phyloP scores from a whole-genome alignment of 2,113 vertebrate species.

The Clarias magur region DNA sequence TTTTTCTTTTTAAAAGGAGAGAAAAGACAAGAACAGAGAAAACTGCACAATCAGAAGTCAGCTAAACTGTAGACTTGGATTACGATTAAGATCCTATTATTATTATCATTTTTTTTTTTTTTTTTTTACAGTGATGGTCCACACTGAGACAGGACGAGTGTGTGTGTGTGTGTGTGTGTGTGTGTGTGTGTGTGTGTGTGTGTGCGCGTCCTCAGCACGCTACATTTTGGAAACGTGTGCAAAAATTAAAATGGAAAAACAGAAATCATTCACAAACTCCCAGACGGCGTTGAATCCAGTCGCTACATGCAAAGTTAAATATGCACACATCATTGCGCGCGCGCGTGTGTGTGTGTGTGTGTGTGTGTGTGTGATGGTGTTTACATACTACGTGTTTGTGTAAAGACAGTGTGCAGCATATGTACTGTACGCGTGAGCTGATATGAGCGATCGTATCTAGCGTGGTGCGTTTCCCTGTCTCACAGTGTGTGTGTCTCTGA shows the following conservation, averaged over 20 bases:
- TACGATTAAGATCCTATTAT: constrained; percentile 5
- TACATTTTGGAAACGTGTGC: constrained; percentile 8
- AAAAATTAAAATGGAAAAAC: background rate
- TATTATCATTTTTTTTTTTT: too few relatives aligned
- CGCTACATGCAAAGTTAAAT: constrained; percentile 42
- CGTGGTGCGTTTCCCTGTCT: constrained; percentile 44
- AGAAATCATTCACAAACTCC: background rate
- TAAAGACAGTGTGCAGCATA: constrained; percentile 20
- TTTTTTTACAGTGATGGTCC: constrained; percentile 3
- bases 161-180: background rate
- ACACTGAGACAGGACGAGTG: background rate
- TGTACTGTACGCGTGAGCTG: constrained; percentile 16
- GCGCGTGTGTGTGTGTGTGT: too few relatives aligned
- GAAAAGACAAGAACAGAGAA: constrained; percentile 1
- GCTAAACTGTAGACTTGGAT: background rate
- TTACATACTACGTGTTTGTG: background rate
- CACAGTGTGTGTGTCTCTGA: constrained; percentile 86
- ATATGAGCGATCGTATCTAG: background rate
- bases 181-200: background rate
- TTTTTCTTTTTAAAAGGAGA: background rate
- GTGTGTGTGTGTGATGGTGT: background rate
- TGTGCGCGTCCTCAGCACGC: background rate
- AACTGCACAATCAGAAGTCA: background rate
- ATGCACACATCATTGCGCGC: background rate
- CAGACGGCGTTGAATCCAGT: constrained; percentile 2